Conservation (phyloP, 2,113 vertebrate species). For the Corvus moneduloides region DNA sequence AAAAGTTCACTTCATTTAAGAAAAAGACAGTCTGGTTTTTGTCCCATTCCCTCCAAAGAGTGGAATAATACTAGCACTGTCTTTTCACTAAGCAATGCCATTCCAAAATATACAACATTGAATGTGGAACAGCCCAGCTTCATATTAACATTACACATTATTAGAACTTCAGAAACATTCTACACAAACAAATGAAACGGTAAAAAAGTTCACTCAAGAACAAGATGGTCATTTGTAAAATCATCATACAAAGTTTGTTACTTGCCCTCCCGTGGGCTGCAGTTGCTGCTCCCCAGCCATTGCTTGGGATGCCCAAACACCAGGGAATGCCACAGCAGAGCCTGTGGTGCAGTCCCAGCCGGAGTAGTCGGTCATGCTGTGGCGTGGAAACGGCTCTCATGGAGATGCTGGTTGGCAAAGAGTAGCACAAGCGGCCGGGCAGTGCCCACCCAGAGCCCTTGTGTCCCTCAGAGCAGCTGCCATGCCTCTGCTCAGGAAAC, state of each 20-base stretch:
- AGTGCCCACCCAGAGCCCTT: neutral
- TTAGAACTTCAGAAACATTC: constrained; percentile 46
- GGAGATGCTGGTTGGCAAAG: neutral
- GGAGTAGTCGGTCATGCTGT: accelerated
- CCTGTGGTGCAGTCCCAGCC: accelerated
- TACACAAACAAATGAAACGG: constrained; percentile 56
- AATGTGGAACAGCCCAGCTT: constrained; percentile 30
- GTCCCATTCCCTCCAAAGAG: constrained; percentile 19
- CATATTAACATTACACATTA: constrained; percentile 56
- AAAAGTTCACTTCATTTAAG: constrained; percentile 52
- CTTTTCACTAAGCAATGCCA: constrained; percentile 43
- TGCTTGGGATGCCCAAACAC: neutral
- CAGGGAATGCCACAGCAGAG: neutral
- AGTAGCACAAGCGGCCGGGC: accelerated
- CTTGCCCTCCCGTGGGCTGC: accelerated
- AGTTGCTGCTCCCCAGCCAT: neutral
- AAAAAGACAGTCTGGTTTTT: constrained; percentile 31
- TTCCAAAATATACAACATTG: constrained; percentile 63
- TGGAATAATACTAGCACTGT: neutral
- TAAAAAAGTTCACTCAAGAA: constrained; percentile 42
- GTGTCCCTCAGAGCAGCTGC: neutral
- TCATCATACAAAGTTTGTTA: neutral
- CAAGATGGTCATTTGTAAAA: constrained; percentile 19
- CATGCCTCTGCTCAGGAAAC: neutral
- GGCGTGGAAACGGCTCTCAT: accelerated